Conservation (phyloP, 2,888 invertebrate genomes). For the Drosophila algonquin region DNA sequence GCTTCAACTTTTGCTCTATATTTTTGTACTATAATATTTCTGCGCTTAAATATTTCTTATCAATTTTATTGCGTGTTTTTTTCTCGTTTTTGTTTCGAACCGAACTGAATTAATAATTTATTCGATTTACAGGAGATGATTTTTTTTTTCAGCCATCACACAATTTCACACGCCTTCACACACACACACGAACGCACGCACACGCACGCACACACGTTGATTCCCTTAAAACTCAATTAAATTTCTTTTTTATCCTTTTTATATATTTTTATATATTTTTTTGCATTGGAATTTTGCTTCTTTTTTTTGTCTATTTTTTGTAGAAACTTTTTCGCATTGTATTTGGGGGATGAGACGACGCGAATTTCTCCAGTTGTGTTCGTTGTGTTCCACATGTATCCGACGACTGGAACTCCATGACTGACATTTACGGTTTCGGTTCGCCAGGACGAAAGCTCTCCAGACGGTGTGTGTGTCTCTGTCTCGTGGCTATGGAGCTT, state of each 20-base stretch:
- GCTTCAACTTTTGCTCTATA: not conserved
- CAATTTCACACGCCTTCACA: slow-evolving; percentile 19
- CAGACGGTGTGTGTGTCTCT: slow-evolving; percentile 1
- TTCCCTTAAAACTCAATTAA: slow-evolving; percentile 6
- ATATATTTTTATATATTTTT: not conserved
- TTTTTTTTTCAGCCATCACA: slow-evolving; percentile 8
- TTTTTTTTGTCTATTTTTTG: slow-evolving; percentile 49
- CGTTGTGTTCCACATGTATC: slow-evolving; percentile 82
- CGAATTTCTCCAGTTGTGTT: slow-evolving; percentile 58
- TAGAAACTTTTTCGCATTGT: slow-evolving; percentile 73
- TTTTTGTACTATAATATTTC: not conserved
- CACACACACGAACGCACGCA: slow-evolving; percentile 16
- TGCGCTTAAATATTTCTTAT: slow-evolving; percentile 5
- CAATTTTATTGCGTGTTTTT: slow-evolving; percentile 10
- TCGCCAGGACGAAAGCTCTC: slow-evolving; percentile 54
- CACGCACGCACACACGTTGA: not conserved
- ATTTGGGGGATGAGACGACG: slow-evolving; percentile 67
- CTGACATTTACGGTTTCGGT: slow-evolving; percentile 71
- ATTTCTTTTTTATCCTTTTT: not conserved
- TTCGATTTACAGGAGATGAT: slow-evolving; percentile 20
- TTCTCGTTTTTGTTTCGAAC: not conserved
- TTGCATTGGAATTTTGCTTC: slow-evolving; percentile 9
- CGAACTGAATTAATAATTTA: slow-evolving; percentile 39
- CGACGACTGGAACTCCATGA: slow-evolving; percentile 84
- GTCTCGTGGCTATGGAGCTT: slow-evolving; percentile 35